Base-by-base conservation (phyloP, 2,888 invertebrate species). In the Cosmorhoe ocellata region DNA sequence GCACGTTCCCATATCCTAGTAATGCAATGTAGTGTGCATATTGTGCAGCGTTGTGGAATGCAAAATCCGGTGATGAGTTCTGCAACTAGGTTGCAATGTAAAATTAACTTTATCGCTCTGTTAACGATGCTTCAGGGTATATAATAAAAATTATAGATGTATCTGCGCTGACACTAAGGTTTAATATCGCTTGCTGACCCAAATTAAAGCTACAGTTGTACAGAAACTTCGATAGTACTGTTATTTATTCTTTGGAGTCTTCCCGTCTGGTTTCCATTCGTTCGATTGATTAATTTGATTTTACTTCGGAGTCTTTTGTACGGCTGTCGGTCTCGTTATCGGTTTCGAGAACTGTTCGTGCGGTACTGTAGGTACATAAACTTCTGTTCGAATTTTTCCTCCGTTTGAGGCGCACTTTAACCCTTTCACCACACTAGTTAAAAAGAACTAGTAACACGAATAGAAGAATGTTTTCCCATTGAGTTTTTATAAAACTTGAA, bases 1-100 rank as follows among this genome's bases (percentile, higher is more conserved):
- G 30, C 46, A 52, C 51, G 51, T 39, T 38, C 42, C 34, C 42
- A 47, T 47, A 42, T 47, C 42, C 47, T 43, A 18, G 42, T 42
- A 42, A 51, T 46, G 46, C 41, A 42, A 45, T 42, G 42, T 42
- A 47, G 37, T 42, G 41, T 46, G 32, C 42, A 38, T 14, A 10
- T 40, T 33, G 38, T 14, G 51, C 38, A 42, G 22, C 33, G 14
- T 38, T 30, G 38, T 28, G 38, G 46, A 42, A 51, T 51, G 41
- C 51, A 13, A 45, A 45, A 45, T 24, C 28, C 28, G 30, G 37
- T 37, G 37, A 45, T 37, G 11, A 28, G 31, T 8, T 30, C 31
- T 26, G 32, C 6, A 24, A 24, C 1, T 7, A 24, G 26, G 14
- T 14, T 44, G 26, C 40, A 36, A 36, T 12, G 34, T 11, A 34